Evolutionary conservation across 2,888 invertebrate species (phyloP).

Genomic region (Napeogenes inachia): DNA sequence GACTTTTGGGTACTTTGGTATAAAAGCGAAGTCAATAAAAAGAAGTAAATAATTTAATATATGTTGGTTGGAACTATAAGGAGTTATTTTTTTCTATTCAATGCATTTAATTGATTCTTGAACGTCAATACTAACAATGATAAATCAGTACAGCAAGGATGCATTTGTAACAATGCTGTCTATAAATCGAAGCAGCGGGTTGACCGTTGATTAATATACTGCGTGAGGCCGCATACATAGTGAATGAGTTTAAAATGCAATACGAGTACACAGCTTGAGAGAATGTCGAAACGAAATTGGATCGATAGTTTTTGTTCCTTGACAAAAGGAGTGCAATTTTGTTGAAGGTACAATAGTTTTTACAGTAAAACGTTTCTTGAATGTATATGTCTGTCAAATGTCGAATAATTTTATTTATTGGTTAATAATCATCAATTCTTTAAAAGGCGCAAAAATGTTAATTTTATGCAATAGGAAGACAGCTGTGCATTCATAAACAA

Average conservation of each 20-base stretch:
- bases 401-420: no score
- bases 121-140: background rate
- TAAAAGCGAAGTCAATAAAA: no score
- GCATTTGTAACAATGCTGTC: constrained; percentile 17
- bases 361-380: no score
- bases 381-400: no score
- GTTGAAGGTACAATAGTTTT: background rate
- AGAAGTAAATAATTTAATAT: no score
- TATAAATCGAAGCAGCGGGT: constrained; percentile 17
- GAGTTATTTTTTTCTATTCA: no score
- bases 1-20: no score
- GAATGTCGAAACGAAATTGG: constrained; percentile 11
- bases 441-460: no score
- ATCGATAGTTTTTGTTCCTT: background rate
- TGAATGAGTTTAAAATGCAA: constrained; percentile 19
- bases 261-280: constrained; percentile 2
- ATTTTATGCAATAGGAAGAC: background rate
- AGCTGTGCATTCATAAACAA: background rate
- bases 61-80: no score
- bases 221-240: constrained; percentile 26
- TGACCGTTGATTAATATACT: constrained; percentile 31
- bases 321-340: constrained; percentile 5
- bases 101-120: no score
- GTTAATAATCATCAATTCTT: no score
- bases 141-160: constrained; percentile 8